Evolutionary conservation across 2,797 vertebrate species (phyloP).

Genomic region (Leptodactylus fallax): DNA sequence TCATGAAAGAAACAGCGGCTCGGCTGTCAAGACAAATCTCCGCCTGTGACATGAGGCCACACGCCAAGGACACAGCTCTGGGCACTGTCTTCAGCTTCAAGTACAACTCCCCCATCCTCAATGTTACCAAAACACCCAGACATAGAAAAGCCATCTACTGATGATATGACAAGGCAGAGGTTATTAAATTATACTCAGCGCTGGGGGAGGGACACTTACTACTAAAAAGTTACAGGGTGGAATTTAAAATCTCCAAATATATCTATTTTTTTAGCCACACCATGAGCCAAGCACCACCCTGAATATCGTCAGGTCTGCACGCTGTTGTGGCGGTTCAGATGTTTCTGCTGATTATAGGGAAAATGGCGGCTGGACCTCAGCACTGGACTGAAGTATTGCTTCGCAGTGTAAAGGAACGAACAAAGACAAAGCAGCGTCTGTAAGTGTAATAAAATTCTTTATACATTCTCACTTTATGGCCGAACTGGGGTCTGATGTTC

Average conservation of each 20-base stretch:
- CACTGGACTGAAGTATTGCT: too few relatives aligned
- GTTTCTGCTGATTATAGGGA: not conserved
- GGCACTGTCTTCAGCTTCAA: not conserved
- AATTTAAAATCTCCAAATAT: too few relatives aligned
- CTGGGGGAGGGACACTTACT: not conserved
- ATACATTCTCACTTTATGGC: not conserved
- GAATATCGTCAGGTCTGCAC: too few relatives aligned
- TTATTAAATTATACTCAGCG: not conserved
- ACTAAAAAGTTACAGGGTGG: not conserved
- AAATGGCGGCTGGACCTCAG: not conserved
- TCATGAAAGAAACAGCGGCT: slow-evolving; percentile 43
- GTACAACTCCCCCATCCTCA: not conserved
- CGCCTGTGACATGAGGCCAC: slow-evolving; percentile 33
- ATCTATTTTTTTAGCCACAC: too few relatives aligned
- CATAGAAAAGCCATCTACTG: not conserved
- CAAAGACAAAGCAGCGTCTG: not conserved
- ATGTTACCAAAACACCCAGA: not conserved
- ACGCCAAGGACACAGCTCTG: slow-evolving; percentile 19
- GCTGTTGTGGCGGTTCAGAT: not conserved
- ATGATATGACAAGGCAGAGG: not conserved
- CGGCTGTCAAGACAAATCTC: slow-evolving; percentile 24
- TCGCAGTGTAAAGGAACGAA: too few relatives aligned
- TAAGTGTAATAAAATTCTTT: not conserved
- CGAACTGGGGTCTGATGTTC: not conserved
- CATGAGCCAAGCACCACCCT: too few relatives aligned